A percentile compares a stretch with the other conserved stretches of the same genome.
Evolutionary conservation across 2,797 vertebrate species (phyloP).

Genomic region (Danionella dracula): DNA sequence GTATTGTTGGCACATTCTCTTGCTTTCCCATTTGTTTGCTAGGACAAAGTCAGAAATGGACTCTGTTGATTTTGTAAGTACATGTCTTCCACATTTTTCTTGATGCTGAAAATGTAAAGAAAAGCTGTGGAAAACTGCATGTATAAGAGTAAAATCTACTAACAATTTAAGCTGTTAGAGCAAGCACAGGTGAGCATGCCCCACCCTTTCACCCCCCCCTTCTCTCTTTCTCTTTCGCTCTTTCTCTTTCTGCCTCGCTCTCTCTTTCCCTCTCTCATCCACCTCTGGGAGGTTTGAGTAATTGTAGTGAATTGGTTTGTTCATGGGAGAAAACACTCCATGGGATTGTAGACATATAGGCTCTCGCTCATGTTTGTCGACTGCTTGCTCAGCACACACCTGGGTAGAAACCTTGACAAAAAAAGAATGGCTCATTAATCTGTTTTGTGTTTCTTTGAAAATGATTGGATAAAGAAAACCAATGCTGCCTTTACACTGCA

Average conservation of each 20-base stretch:
- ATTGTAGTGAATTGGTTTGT: neutral
- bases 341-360: neutral
- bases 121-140: neutral
- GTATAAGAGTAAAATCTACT: neutral
- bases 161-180: neutral
- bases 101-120: too few species aligned
- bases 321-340: neutral
- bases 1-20: too few species aligned
- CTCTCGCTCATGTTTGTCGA: neutral
- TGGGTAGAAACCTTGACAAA: neutral
- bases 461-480: neutral
- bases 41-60: too few species aligned
- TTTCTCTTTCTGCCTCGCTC: neutral
- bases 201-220: neutral
- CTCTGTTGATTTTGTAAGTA: too few species aligned
- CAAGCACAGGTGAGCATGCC: neutral
- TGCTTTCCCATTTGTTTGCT: too few species aligned
- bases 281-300: neutral
- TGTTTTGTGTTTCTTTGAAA: neutral
- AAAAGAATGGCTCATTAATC: neutral
- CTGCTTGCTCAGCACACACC: slow-evolving; percentile 15
- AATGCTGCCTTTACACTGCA: neutral
- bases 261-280: neutral
- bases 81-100: too few species aligned
- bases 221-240: too few species aligned